Conservation (phyloP, 2,888 invertebrate species). For the Petrolisthes cinctipes region DNA sequence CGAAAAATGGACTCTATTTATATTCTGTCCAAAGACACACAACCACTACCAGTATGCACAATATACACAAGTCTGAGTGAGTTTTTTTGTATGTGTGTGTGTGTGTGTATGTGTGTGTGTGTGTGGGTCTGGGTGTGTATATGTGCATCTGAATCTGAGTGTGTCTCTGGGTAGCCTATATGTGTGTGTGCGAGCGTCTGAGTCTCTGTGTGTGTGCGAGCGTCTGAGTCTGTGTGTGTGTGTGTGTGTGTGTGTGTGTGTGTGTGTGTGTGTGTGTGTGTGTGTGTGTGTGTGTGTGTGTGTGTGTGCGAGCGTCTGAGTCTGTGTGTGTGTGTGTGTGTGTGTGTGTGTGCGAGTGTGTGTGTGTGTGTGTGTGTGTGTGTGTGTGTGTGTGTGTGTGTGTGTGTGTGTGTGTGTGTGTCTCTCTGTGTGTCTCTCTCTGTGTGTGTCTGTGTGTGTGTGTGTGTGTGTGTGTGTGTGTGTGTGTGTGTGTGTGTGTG, state of each 20-base stretch:
- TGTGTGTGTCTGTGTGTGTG: neutral
- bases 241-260: neutral
- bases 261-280: neutral
- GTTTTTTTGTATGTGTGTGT: no score
- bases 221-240: neutral
- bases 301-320: neutral
- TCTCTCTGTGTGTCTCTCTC: neutral
- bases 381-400: neutral
- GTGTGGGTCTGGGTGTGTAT: no score
- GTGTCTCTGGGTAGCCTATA: no score
- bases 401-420: neutral
- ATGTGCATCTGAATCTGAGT: no score
- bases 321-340: neutral
- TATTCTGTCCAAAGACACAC: no score
- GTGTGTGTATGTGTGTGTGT: no score
- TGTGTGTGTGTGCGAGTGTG: neutral
- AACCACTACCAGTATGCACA: no score
- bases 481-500: neutral
- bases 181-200: neutral
- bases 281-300: neutral
- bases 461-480: neutral
- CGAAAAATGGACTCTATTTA: no score
- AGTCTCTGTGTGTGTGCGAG: neutral
- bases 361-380: neutral
- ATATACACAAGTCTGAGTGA: no score